Base-by-base conservation (phyloP, 1,140 invertebrate genomes). In the Meloidogyne hapla region DNA sequence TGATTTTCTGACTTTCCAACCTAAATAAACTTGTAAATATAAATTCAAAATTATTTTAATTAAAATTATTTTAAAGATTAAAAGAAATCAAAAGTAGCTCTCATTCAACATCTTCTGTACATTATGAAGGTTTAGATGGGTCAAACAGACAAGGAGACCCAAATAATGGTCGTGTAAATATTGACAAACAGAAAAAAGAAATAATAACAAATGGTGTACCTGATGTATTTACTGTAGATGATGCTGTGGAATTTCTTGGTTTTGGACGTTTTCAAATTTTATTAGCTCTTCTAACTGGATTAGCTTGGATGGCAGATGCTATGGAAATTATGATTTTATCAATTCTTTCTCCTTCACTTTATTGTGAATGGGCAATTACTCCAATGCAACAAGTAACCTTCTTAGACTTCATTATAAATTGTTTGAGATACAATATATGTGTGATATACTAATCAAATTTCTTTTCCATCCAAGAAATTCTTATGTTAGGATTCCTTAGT, bases 271-370 rank as follows among this genome's bases (percentile, higher is more conserved):
- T 96, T 88, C 95, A 96, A 91, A 91, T 96, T 0, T 94, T 95
- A 65, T 81, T 90, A 15, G 88, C 88, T 13, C 81, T 89, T 23
- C 80, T 90, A 13, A 88, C 89, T 56, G 89, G 89, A 62, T 81
- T 90, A 76, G 89, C 89, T 42, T 89, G 89, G 89, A 82, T 80
- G 80, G 79, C 94, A 38, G 95, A 98, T 88, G 94, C 94, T 61
- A 96, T 97, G 94, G 95, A 97, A 90, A 96, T 97, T 93, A 96
- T 95, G 86, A 95, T 97, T 84, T 89, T 98, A 9, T 94, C 93
- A 81, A 95, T 97, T 80, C 88, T 97, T 18, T 94, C 93, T 65
- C 94, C 94, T 65, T 93, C 94, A 0, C 88, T 97, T 23, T 93
- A 94, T 87, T 97, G 94, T 88, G 92, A 94, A 88, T 97, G 94